Percentiles rank a stretch among this genome's conserved stretches.
These are phyloP conservation scores for Eucidaris tribuloides DNA, from an alignment of 35 echinoderm and acorn worm genomes.

Conservation along the genomic window DNA sequence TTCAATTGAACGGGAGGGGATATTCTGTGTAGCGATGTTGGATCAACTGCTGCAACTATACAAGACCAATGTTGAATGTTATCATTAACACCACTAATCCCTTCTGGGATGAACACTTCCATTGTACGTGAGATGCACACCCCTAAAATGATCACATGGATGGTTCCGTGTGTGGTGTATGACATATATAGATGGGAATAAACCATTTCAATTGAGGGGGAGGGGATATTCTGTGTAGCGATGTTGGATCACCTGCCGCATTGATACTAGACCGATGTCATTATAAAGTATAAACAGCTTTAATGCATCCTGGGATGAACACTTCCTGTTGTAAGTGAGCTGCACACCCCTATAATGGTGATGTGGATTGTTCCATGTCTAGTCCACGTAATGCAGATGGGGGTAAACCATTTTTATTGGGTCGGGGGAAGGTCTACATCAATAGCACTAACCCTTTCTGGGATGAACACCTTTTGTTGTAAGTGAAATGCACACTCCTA, in stretches of 20 bases:
- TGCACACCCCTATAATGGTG: too few relatives aligned
- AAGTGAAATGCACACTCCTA: too few relatives aligned
- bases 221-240: slow-evolving; percentile 87
- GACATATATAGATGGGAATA: too few relatives aligned
- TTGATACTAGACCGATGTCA: slow-evolving; percentile 80
- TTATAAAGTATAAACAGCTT: slow-evolving; percentile 77
- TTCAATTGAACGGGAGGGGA: too few relatives aligned
- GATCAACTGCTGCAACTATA: slow-evolving; percentile 85
- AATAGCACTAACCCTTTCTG: neutral
- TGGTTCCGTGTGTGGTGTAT: too few relatives aligned
- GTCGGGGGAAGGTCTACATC: too few relatives aligned
- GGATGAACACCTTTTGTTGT: neutral
- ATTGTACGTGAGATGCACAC: slow-evolving; percentile 92
- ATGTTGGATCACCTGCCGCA: slow-evolving; percentile 83
- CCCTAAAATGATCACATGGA: too few relatives aligned
- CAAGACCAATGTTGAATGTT: slow-evolving; percentile 79
- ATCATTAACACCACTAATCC: slow-evolving; percentile 89
- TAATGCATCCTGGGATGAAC: slow-evolving; percentile 99
- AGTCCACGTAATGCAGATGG: too few relatives aligned
- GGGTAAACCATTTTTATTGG: too few relatives aligned
- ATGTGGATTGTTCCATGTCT: too few relatives aligned
- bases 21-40: slow-evolving; percentile 82
- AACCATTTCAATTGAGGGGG: too few relatives aligned
- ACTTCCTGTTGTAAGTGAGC: slow-evolving; percentile 94
- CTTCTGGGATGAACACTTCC: slow-evolving; percentile 99